Conservation (phyloP, 2,888 invertebrate species). For the Cerceris ruficornis region DNA sequence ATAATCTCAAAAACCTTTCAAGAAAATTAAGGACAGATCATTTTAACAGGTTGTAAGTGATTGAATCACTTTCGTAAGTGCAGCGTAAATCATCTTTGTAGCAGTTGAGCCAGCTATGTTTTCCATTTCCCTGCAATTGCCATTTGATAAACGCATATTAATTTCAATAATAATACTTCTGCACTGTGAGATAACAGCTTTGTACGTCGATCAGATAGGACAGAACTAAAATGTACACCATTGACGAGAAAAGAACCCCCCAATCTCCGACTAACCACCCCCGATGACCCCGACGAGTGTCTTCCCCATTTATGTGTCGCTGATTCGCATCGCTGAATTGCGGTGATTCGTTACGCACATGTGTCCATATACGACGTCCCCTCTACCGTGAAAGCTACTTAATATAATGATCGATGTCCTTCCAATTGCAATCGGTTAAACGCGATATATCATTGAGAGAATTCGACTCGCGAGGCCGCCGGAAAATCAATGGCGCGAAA, state of each 20-base stretch:
- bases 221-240: background rate
- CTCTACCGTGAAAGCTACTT: constrained; percentile 65
- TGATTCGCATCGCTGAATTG: constrained; percentile 66
- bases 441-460: constrained; percentile 49
- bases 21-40: too few species aligned
- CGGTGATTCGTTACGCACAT: constrained; percentile 73
- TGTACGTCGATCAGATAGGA: background rate
- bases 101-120: too few species aligned
- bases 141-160: too few species aligned
- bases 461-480: constrained; percentile 42
- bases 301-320: constrained; percentile 62
- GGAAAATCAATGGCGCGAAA: constrained; percentile 54
- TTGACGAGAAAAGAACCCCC: constrained; percentile 27
- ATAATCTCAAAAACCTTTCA: too few species aligned
- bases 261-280: constrained; percentile 15
- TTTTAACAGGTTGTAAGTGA: too few species aligned
- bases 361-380: constrained; percentile 71
- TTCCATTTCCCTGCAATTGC: too few species aligned
- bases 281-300: constrained; percentile 34
- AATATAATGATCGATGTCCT: constrained; percentile 63
- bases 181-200: background rate
- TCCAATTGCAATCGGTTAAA: constrained; percentile 59
- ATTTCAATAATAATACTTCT: background rate
- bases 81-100: too few species aligned
- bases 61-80: too few species aligned